These are phyloP conservation scores for Eupithecia dodoneata DNA, from an alignment of 2,888 invertebrate genomes.

Conservation along the genomic window DNA sequence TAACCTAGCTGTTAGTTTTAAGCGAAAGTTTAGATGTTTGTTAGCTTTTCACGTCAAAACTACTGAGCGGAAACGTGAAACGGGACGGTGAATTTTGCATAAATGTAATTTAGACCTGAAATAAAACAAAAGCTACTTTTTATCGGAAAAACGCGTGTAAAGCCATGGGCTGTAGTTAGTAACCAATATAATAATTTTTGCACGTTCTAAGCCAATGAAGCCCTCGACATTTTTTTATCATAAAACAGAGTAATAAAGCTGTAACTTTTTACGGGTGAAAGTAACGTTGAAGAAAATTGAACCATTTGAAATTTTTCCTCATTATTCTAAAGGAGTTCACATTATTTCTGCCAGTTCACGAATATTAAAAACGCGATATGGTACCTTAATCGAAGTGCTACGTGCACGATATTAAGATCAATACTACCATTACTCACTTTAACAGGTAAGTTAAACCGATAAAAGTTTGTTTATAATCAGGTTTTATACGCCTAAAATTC, in stretches of 20 bases:
- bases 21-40: not conserved
- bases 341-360: conserved; percentile 5
- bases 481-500: not conserved
- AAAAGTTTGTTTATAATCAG: not conserved
- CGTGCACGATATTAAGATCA: not conserved
- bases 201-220: conserved; percentile 5
- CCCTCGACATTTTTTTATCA: conserved; percentile 11
- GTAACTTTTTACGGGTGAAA: conserved; percentile 23
- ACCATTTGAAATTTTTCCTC: conserved; percentile 14
- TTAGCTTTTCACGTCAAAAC: not conserved
- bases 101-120: not conserved
- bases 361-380: not conserved
- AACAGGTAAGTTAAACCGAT: not conserved
- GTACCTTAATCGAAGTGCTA: not conserved
- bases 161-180: not conserved
- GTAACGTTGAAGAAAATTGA: conserved; percentile 18
- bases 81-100: not conserved
- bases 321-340: conserved; percentile 1
- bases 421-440: not conserved
- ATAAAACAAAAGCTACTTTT: not conserved
- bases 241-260: conserved; percentile 20
- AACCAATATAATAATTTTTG: not conserved
- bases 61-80: not conserved
- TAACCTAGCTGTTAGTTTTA: not conserved
- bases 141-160: not conserved